Conservation (phyloP, 2,797 vertebrate species). For the Poeciliopsis gracilis region DNA sequence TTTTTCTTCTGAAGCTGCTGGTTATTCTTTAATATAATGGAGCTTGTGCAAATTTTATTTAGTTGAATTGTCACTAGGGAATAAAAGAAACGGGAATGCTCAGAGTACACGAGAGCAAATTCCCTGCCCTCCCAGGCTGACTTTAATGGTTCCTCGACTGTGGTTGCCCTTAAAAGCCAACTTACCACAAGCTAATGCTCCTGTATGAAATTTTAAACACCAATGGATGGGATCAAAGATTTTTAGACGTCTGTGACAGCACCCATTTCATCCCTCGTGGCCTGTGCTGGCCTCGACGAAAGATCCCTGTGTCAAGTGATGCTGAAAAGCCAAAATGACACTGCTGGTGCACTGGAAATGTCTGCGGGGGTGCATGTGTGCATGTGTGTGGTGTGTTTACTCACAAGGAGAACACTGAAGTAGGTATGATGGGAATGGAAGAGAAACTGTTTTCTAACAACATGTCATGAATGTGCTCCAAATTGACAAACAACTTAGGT, state of each 20-base stretch:
- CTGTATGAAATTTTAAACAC: slow-evolving; percentile 82
- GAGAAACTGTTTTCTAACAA: slow-evolving; percentile 55
- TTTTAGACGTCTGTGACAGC: slow-evolving; percentile 74
- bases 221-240: slow-evolving; percentile 72
- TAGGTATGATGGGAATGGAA: slow-evolving; percentile 56
- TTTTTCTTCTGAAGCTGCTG: not conserved
- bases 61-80: not conserved
- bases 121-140: slow-evolving; percentile 43
- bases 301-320: slow-evolving; percentile 68
- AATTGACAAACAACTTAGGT: slow-evolving; percentile 60
- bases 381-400: slow-evolving; percentile 8
- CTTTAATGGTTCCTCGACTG: slow-evolving; percentile 52
- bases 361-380: slow-evolving; percentile 12
- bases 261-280: slow-evolving; percentile 60
- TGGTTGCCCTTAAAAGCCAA: slow-evolving; percentile 67
- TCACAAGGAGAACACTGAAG: slow-evolving; percentile 25
- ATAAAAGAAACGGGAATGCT: slow-evolving; percentile 14
- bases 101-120: slow-evolving; percentile 44
- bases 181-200: slow-evolving; percentile 79
- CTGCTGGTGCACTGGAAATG: slow-evolving; percentile 38
- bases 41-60: not conserved
- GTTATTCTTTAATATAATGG: not conserved
- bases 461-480: slow-evolving; percentile 61
- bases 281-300: slow-evolving; percentile 59
- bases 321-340: slow-evolving; percentile 68